Percentiles rank a stretch among this genome's conserved stretches.
phyloP scores from a whole-genome alignment of 2,888 invertebrate genomes.

The Cheilosia impressa region DNA sequence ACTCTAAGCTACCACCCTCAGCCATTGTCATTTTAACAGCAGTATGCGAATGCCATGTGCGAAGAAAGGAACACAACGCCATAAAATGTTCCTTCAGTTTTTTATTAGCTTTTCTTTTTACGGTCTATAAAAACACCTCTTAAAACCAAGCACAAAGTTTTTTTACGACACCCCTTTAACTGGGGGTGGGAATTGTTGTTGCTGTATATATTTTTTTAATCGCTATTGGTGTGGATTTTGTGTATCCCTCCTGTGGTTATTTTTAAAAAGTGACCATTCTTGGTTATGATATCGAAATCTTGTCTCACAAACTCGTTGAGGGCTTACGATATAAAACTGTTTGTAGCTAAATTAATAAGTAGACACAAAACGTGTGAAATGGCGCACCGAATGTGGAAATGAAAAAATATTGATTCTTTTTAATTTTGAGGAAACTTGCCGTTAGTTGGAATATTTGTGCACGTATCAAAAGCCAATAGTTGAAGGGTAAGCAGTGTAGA shows the following conservation, averaged over 20 bases:
- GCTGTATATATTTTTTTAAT: constrained; percentile 24
- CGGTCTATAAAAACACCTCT: constrained; percentile 72
- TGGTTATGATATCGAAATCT: too few relatives aligned
- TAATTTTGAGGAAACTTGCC: too few relatives aligned
- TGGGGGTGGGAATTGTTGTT: constrained; percentile 32
- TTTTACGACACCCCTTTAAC: constrained; percentile 68
- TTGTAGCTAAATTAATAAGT: too few relatives aligned
- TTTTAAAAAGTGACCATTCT: too few relatives aligned
- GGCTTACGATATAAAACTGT: too few relatives aligned
- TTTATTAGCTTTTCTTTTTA: constrained; percentile 73
- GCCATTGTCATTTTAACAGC: constrained; percentile 35
- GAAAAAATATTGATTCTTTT: too few relatives aligned
- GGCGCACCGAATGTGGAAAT: too few relatives aligned
- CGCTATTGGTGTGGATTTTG: constrained; percentile 20
- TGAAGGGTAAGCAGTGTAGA: too few relatives aligned
- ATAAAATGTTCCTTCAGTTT: constrained; percentile 68
- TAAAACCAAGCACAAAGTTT: constrained; percentile 74
- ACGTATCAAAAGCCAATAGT: too few relatives aligned
- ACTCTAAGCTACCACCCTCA: not conserved
- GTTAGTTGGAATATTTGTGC: too few relatives aligned
- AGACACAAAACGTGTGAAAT: too few relatives aligned
- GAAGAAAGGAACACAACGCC: constrained; percentile 60
- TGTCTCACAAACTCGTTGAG: too few relatives aligned
- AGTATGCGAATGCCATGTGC: constrained; percentile 17
- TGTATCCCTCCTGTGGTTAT: constrained; percentile 5